phyloP scores from a whole-genome alignment of 2,888 invertebrate species.

The Polietes domitor region DNA sequence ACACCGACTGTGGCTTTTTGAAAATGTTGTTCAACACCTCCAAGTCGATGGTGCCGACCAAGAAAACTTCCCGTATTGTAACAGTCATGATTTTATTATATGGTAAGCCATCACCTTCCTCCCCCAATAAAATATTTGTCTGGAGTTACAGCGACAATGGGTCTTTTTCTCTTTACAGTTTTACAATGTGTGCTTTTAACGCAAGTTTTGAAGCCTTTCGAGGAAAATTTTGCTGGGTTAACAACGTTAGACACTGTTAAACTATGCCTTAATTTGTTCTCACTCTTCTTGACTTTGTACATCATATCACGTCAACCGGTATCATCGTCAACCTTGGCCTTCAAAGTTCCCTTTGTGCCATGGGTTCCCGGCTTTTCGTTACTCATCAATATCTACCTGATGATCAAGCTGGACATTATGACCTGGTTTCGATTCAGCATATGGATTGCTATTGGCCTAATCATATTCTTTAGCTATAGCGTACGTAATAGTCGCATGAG shows the following conservation, averaged over 20 bases:
- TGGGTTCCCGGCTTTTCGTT: conserved; percentile 90
- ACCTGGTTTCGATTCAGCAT: conserved; percentile 93
- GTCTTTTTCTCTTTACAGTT: conserved; percentile 68
- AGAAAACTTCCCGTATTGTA: conserved; percentile 80
- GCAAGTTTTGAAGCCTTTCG: conserved; percentile 73
- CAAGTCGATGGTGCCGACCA: conserved; percentile 80
- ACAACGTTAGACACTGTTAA: conserved; percentile 69
- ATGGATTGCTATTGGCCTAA: conserved; percentile 87
- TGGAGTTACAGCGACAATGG: neutral
- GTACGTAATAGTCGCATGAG: conserved; percentile 82
- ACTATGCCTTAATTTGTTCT: conserved; percentile 70
- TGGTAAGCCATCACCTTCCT: conserved; percentile 76
- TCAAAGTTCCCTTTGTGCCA: conserved; percentile 91
- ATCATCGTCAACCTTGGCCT: conserved; percentile 84
- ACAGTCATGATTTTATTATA: conserved; percentile 80
- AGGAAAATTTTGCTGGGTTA: conserved; percentile 70
- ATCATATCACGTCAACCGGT: conserved; percentile 85
- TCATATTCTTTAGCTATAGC: conserved; percentile 84
- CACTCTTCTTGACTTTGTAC: conserved; percentile 81
- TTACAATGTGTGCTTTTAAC: conserved; percentile 75
- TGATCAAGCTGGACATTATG: conserved; percentile 84
- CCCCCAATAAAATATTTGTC: neutral
- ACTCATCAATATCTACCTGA: conserved; percentile 91
- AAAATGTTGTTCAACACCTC: conserved; percentile 81
- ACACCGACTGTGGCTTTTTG: conserved; percentile 70